These are phyloP conservation scores for Thalassoma bifasciatum DNA, from an alignment of 2,113 vertebrate genomes.

Conservation along the genomic window DNA sequence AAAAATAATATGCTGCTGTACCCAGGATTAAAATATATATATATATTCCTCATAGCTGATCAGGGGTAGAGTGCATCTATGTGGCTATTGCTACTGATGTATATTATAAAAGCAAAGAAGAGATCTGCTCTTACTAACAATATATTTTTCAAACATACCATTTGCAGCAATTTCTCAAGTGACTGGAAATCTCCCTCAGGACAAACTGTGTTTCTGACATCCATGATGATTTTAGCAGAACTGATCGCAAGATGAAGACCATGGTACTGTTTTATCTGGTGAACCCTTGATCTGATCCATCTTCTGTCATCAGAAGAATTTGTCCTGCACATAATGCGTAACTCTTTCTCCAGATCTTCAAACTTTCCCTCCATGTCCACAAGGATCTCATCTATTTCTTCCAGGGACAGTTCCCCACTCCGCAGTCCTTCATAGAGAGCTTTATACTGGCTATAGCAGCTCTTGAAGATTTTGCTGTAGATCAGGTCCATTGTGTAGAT, in stretches of 20 bases:
- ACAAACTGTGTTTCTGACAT: conserved; percentile 78
- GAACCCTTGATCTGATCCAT: conserved; percentile 82
- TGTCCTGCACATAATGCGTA: conserved; percentile 75
- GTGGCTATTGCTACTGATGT: too few relatives aligned
- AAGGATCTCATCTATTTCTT: conserved; percentile 81
- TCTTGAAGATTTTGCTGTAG: conserved; percentile 71
- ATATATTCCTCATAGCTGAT: neutral
- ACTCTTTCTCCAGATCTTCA: conserved; percentile 70
- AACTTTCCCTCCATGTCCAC: conserved; percentile 76
- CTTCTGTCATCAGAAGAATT: neutral
- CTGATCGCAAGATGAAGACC: conserved; percentile 83
- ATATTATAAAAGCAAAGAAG: too few relatives aligned
- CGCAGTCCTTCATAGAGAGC: conserved; percentile 75
- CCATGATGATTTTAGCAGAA: conserved; percentile 81
- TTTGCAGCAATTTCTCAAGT: conserved; percentile 76
- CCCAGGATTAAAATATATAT: neutral
- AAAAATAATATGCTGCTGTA: neutral
- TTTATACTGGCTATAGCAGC: conserved; percentile 72
- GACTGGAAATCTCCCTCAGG: conserved; percentile 85
- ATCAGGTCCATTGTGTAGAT: conserved; percentile 47
- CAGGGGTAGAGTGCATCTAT: too few relatives aligned
- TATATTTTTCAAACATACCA: conserved; percentile 67
- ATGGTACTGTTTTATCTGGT: conserved; percentile 88
- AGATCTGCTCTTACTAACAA: neutral
- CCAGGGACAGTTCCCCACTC: conserved; percentile 81